Percentiles rank a stretch among this genome's conserved stretches.
Evolutionary conservation across 2,113 vertebrate species (phyloP).

Genomic region (Physeter macrocephalus): DNA sequence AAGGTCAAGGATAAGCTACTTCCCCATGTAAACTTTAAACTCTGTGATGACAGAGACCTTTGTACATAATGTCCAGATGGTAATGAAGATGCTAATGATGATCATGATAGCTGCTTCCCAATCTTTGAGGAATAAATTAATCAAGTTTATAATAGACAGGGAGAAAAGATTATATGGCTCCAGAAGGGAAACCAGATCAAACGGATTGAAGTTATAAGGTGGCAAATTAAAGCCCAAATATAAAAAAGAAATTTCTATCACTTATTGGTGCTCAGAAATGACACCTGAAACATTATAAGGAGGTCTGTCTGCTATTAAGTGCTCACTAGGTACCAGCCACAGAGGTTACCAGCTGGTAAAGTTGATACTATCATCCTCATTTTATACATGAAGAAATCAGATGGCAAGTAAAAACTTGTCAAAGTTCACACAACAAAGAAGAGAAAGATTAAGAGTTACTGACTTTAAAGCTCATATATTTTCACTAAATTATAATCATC

Average conservation of each 20-base stretch:
- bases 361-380: background rate
- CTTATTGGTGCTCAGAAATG: background rate
- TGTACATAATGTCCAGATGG: background rate
- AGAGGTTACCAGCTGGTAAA: background rate
- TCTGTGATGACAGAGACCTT: background rate
- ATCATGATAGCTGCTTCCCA: background rate
- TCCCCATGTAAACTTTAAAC: background rate
- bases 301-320: background rate
- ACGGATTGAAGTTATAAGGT: background rate
- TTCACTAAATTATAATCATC: background rate
- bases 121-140: slow-evolving; percentile 2
- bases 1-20: background rate
- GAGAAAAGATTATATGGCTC: background rate
- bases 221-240: background rate
- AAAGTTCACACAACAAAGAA: background rate
- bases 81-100: background rate
- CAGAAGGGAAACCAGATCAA: background rate
- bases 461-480: background rate
- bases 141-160: background rate
- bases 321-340: background rate
- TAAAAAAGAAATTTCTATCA: background rate
- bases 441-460: background rate
- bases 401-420: background rate
- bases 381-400: background rate
- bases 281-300: background rate